Percentiles rank a stretch among this genome's conserved stretches.
These are phyloP conservation scores for Lepilemur septentrionalis DNA, from an alignment of 2,797 vertebrate species.

Conservation along the genomic window DNA sequence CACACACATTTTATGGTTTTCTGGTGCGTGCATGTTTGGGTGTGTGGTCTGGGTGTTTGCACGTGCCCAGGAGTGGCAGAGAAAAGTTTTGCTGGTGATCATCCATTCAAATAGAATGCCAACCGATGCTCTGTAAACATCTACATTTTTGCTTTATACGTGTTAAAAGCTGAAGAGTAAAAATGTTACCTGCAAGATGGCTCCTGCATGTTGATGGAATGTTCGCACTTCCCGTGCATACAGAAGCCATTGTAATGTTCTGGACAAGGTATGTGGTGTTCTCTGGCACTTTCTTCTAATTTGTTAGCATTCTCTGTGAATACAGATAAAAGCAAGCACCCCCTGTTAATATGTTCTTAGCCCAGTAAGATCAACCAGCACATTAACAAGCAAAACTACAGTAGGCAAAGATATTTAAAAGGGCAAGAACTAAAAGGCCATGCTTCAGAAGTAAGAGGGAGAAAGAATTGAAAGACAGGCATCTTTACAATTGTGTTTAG, in stretches of 20 bases:
- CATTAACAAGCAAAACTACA: slow-evolving; percentile 41
- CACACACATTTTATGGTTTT: neutral
- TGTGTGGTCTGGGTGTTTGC: neutral
- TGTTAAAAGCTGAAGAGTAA: neutral
- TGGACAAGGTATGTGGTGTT: slow-evolving; percentile 95
- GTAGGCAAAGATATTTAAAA: slow-evolving; percentile 59
- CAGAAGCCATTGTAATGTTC: slow-evolving; percentile 97
- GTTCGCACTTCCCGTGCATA: slow-evolving; percentile 97
- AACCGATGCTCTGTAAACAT: neutral
- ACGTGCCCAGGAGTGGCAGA: neutral
- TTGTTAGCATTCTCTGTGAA: slow-evolving; percentile 91
- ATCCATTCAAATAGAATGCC: neutral
- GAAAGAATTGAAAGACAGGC: slow-evolving; percentile 40
- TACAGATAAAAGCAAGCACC: slow-evolving; percentile 74
- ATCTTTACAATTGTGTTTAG: slow-evolving; percentile 50
- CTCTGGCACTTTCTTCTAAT: slow-evolving; percentile 90
- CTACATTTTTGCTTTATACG: neutral
- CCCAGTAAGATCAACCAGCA: slow-evolving; percentile 3
- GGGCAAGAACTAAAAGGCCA: slow-evolving; percentile 39
- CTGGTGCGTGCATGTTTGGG: neutral
- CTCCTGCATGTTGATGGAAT: slow-evolving; percentile 92
- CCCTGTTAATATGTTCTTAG: slow-evolving; percentile 29
- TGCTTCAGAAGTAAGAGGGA: slow-evolving; percentile 45
- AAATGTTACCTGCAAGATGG: slow-evolving; percentile 95
- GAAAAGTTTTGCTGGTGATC: neutral